These are phyloP conservation scores for Cyclura pinguis DNA, from an alignment of 2,797 vertebrate species.

Conservation along the genomic window DNA sequence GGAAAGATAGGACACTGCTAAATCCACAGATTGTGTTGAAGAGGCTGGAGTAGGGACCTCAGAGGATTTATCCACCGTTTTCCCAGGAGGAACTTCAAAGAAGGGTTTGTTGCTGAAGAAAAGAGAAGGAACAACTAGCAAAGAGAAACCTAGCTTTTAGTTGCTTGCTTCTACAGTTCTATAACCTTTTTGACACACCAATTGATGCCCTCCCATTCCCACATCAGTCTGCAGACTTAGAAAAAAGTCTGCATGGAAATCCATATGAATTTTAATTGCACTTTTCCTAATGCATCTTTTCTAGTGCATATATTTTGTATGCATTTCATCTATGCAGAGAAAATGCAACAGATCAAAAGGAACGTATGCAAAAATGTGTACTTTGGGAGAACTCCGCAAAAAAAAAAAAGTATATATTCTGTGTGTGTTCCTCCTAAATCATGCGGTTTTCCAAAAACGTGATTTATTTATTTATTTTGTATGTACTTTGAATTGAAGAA, in stretches of 20 bases:
- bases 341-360: too few species aligned
- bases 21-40: not conserved
- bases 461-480: not conserved
- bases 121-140: not conserved
- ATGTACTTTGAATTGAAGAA: not conserved
- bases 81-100: not conserved
- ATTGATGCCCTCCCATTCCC: not conserved
- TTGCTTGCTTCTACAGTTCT: not conserved
- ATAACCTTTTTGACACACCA: not conserved
- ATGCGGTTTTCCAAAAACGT: not conserved
- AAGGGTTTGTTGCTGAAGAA: not conserved
- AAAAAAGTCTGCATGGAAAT: not conserved
- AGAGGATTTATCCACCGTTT: not conserved
- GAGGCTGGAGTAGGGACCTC: not conserved
- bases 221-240: not conserved
- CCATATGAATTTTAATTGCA: too few species aligned
- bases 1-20: not conserved
- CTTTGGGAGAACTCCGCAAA: too few species aligned
- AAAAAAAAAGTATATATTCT: too few species aligned
- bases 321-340: too few species aligned
- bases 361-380: too few species aligned
- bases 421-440: not conserved
- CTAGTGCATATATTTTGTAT: too few species aligned
- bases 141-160: not conserved
- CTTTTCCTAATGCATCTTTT: too few species aligned